phyloP scores from a whole-genome alignment of 2,888 invertebrate genomes.

The Piscicola geometra region DNA sequence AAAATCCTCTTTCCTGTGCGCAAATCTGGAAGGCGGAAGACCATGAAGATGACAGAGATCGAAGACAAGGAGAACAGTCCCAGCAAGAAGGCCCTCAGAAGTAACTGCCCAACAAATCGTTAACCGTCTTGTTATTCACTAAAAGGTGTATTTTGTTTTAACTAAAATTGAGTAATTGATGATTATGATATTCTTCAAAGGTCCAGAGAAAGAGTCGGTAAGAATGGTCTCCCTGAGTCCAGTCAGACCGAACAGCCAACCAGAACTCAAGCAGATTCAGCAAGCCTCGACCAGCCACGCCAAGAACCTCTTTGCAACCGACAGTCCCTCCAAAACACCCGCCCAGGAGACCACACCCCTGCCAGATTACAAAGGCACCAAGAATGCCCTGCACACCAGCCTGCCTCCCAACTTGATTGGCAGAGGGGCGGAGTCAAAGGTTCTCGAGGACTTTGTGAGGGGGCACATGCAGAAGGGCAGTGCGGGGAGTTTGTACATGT shows the following conservation, averaged over 20 bases:
- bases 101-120: background rate
- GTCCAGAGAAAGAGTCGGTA: background rate
- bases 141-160: no score
- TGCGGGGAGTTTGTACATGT: constrained; percentile 83
- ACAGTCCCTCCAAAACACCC: background rate
- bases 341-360: background rate
- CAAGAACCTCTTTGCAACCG: background rate
- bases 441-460: constrained; percentile 67
- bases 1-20: background rate
- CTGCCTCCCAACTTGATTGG: constrained; percentile 61
- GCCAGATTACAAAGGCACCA: constrained; percentile 45
- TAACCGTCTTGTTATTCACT: no score
- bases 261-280: background rate
- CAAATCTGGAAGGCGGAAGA: background rate
- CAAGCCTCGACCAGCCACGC: background rate
- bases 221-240: background rate
- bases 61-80: background rate
- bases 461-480: constrained; percentile 64
- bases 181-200: background rate
- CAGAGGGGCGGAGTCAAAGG: constrained; percentile 72
- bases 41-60: background rate
- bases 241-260: background rate
- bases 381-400: constrained; percentile 60
- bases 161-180: no score
- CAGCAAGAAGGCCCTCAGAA: background rate